Evolutionary conservation across 2,797 vertebrate species (phyloP), one percentile per base, ranked within the genome.

Genomic region (Tapera naevia): DNA sequence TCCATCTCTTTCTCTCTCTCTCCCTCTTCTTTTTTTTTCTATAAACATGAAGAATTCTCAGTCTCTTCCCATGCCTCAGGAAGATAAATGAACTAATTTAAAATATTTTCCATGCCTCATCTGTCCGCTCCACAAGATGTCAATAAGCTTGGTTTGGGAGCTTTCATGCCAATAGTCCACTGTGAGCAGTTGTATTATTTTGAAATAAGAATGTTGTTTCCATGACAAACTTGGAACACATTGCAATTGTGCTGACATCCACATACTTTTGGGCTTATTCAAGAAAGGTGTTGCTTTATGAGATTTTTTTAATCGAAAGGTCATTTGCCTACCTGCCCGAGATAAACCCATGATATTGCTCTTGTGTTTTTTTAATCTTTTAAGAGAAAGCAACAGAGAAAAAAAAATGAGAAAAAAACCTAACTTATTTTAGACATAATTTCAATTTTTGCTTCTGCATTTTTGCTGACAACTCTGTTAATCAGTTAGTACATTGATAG

Each of bases 1-100:
- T 17, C 5, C 32, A n/a, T 39, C 11, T n/a, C 17, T 13, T 7
- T 21, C 28, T 56, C n/a, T 57, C 25, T 78, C 62, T 58, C 30
- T 53, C 13, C 17, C 10, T 61, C 21, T 73, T 57, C 15, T 51
- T 58, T 92, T 51, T 58, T 92, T 95, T 92, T 60, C 75, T 92
- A 22, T 81, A 91, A 88, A 58, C 75, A 51, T 92, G 91, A 97
- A 95, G 91, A 95, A 96, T 97, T 96, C 73, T 81, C 94, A 56
- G 24, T 91, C 46, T 41, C 88, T 97, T 97, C 83, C 71, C 76
- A 79, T 91, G 91, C 97, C 96, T 97, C 78, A 96, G 67, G 81
- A 98, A 98, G 97, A 98, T 97, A 97, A 97, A 98, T 98, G 97
- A 97, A 97, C 92, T 97, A 97, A 98, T 97, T 98, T 97, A 94